Evolutionary conservation across 1,140 invertebrate genomes (phyloP).

Genomic region (Neelides sp.): DNA sequence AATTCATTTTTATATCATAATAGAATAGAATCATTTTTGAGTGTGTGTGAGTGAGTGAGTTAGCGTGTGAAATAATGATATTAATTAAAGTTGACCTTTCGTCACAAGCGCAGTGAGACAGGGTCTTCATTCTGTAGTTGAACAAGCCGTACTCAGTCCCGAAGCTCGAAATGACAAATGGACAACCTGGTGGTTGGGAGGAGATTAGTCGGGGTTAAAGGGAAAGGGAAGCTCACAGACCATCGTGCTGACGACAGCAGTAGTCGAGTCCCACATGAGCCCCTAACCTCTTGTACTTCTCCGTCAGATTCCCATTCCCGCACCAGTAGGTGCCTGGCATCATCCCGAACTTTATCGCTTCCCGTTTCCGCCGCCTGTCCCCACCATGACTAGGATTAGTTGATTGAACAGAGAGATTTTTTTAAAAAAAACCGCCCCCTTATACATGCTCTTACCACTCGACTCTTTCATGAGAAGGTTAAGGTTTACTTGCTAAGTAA

Average conservation of each 20-base stretch:
- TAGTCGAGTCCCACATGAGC: constrained; percentile 36
- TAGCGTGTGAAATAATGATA: too few relatives aligned
- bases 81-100: constrained; percentile 49
- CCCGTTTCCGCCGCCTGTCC: neutral
- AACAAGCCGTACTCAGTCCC: constrained; percentile 54
- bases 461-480: too few relatives aligned
- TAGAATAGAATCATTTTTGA: too few relatives aligned
- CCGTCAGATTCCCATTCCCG: constrained; percentile 38
- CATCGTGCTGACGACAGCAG: constrained; percentile 38
- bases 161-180: constrained; percentile 52
- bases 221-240: constrained; percentile 20
- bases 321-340: constrained; percentile 44
- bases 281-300: constrained; percentile 38
- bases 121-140: constrained; percentile 66
- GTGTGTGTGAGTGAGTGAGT: too few relatives aligned
- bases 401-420: neutral
- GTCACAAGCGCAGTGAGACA: constrained; percentile 77
- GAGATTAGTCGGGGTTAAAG: constrained; percentile 17
- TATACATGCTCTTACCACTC: too few relatives aligned
- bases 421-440: too few relatives aligned
- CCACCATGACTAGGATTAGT: neutral
- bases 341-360: constrained; percentile 24
- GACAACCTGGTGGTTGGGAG: constrained; percentile 17
- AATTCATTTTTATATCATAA: too few relatives aligned
- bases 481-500: too few relatives aligned